Percentiles rank a stretch among this genome's conserved stretches.
Conservation (phyloP, 1,140 invertebrate species). For the Drosophila punjabiensis region DNA sequence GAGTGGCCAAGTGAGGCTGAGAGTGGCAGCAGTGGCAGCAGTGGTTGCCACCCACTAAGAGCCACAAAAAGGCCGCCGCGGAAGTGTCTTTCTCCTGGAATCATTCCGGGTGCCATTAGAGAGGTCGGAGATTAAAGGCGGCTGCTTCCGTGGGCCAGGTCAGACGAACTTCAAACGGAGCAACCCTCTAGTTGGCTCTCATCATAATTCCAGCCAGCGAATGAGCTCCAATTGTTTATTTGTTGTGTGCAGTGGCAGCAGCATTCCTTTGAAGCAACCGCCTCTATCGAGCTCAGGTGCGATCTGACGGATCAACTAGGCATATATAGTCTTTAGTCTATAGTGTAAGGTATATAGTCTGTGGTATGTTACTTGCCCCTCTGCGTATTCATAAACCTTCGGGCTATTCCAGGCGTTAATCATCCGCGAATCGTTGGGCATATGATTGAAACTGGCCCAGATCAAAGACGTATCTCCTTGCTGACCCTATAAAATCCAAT, state of each 20-base stretch:
- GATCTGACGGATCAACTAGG: constrained; percentile 51
- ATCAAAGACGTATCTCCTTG: constrained; percentile 56
- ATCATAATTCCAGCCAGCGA: constrained; percentile 62
- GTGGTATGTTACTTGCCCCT: not conserved
- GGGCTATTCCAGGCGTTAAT: constrained; percentile 57
- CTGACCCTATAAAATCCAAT: constrained; percentile 61
- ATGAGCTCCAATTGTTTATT: constrained; percentile 63
- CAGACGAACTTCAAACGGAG: constrained; percentile 59
- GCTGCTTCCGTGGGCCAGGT: constrained; percentile 53
- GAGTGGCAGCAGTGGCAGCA: constrained; percentile 1
- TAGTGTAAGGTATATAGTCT: too few species aligned
- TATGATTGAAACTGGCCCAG: constrained; percentile 19
- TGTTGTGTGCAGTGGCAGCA: constrained; percentile 44
- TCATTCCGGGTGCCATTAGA: constrained; percentile 42
- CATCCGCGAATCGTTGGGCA: constrained; percentile 58
- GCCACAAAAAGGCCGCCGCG: constrained; percentile 58
- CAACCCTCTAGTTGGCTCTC: constrained; percentile 41
- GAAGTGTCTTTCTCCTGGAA: constrained; percentile 65
- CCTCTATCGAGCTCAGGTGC: constrained; percentile 69
- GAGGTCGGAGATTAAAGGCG: constrained; percentile 65
- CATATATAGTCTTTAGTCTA: not conserved
- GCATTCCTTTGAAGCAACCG: constrained; percentile 56
- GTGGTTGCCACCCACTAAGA: constrained; percentile 71
- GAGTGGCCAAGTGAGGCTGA: not conserved
- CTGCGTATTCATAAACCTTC: constrained; percentile 2